These are phyloP conservation scores for Pagetopsis macropterus DNA, from an alignment of 2,797 vertebrate genomes.

Conservation along the genomic window DNA sequence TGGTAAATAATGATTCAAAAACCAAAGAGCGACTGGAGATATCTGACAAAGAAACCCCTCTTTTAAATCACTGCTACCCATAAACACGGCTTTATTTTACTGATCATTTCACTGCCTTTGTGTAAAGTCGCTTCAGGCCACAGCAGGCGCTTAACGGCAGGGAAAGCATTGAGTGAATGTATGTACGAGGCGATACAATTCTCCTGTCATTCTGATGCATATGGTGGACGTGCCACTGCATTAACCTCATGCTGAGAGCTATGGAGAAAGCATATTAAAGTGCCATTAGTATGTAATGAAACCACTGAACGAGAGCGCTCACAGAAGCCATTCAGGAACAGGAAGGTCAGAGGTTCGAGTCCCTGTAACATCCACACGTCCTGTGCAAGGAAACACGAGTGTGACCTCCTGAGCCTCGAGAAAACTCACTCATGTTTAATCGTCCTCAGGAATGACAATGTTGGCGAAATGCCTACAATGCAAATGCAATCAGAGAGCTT, in stretches of 20 bases:
- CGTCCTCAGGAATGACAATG: background rate
- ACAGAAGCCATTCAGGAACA: conserved; percentile 6
- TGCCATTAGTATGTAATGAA: conserved; percentile 32
- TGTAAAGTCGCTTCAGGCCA: conserved; percentile 4
- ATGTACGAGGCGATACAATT: background rate
- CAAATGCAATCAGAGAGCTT: conserved; percentile 44
- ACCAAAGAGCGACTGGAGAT: background rate
- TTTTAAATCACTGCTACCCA: background rate
- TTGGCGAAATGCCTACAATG: conserved; percentile 38
- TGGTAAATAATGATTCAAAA: background rate
- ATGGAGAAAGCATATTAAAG: conserved; percentile 18
- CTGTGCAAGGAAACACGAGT: background rate
- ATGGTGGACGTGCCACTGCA: background rate
- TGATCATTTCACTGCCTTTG: background rate
- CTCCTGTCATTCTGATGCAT: conserved; percentile 25
- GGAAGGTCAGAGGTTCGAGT: conserved; percentile 24
- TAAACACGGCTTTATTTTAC: background rate
- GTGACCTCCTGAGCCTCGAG: conserved; percentile 2
- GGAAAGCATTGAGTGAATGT: background rate
- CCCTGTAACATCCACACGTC: background rate
- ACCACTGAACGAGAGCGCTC: background rate
- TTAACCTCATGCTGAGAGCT: conserved; percentile 20
- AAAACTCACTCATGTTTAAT: background rate
- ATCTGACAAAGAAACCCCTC: background rate
- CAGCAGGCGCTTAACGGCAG: conserved; percentile 2